Conservation (phyloP, 2,113 vertebrate species). For the Brachyhypopomus gauderio region DNA sequence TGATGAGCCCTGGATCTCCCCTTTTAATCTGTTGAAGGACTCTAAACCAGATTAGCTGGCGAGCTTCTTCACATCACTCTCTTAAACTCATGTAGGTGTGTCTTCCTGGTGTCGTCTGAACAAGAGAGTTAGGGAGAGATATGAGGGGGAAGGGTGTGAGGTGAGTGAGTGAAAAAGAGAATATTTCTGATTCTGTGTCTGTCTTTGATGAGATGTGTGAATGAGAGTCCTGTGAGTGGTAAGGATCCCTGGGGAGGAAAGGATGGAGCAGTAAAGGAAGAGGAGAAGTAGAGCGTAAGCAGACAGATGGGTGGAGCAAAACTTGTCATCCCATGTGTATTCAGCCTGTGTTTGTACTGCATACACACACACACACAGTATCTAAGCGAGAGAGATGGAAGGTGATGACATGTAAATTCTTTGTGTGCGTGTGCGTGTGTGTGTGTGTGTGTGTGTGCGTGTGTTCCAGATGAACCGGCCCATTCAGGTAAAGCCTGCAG, state of each 20-base stretch:
- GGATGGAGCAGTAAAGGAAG: background rate
- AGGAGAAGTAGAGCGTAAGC: background rate
- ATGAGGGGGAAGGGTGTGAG: conserved; percentile 62
- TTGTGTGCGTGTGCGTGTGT: too few species aligned
- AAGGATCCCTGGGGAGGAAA: conserved; percentile 19
- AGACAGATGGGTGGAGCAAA: conserved; percentile 17
- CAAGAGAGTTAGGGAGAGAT: conserved; percentile 48
- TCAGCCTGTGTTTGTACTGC: background rate
- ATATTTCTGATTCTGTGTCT: background rate
- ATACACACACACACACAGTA: conserved; percentile 37
- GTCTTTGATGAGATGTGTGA: conserved; percentile 4
- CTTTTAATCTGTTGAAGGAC: conserved; percentile 67
- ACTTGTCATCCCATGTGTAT: conserved; percentile 8
- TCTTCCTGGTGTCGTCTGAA: conserved; percentile 67
- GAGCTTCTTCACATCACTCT: conserved; percentile 78
- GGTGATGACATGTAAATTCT: conserved; percentile 60
- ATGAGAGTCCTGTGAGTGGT: conserved; percentile 41
- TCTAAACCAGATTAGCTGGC: conserved; percentile 79
- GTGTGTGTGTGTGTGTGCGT: conserved; percentile 44
- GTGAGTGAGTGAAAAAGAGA: conserved; percentile 42
- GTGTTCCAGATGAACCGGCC: conserved; percentile 80
- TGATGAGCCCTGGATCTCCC: conserved; percentile 61
- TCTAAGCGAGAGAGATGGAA: conserved; percentile 54
- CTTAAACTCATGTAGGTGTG: conserved; percentile 69
- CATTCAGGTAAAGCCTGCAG: conserved; percentile 84